Evolutionary conservation across 2,797 vertebrate genomes (phyloP).

Genomic region (Spatula versicolor): DNA sequence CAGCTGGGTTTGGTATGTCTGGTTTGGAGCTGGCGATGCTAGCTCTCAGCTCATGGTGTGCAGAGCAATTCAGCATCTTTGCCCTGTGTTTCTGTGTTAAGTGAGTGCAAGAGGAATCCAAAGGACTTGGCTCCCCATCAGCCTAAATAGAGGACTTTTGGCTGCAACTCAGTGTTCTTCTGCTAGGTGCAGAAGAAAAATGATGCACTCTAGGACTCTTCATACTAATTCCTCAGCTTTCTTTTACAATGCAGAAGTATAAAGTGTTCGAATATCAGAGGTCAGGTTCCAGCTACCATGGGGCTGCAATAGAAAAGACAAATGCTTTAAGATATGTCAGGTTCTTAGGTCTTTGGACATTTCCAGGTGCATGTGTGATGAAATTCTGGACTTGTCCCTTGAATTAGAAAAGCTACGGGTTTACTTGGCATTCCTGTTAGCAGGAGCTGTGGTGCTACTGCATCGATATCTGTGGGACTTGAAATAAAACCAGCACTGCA

Average conservation of each 20-base stretch:
- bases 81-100: neutral
- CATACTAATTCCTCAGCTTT: too few species aligned
- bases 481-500: neutral
- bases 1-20: fast-evolving
- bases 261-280: neutral
- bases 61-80: neutral
- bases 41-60: neutral
- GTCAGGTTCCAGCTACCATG: fast-evolving
- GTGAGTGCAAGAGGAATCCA: neutral
- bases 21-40: neutral
- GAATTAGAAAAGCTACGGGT: neutral
- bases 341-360: neutral
- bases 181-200: neutral
- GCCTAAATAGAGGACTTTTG: neutral
- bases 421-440: neutral
- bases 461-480: neutral
- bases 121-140: neutral
- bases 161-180: neutral
- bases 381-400: neutral
- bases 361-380: neutral
- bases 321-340: neutral
- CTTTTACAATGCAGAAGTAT: neutral
- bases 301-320: neutral
- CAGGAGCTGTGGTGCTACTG: neutral
- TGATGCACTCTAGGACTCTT: neutral